phyloP scores from a whole-genome alignment of 2,797 vertebrate genomes.

The Pseudomugil gertrudae region DNA sequence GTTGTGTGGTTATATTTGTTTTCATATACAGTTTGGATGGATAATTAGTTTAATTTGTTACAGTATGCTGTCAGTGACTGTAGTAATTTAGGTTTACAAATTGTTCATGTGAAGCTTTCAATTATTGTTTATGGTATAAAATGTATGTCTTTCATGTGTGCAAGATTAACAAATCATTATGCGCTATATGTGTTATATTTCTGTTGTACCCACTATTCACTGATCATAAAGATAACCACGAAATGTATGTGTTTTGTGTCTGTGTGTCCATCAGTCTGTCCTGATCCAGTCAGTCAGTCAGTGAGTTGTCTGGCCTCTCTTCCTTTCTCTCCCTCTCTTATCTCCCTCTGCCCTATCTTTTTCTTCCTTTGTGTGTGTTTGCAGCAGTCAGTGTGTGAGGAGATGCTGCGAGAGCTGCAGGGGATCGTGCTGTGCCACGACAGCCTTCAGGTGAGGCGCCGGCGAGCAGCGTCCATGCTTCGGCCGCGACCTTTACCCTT shows the following conservation, averaged over 20 bases:
- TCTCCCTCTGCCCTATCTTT: conserved; percentile 58
- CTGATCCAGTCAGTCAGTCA: conserved; percentile 71
- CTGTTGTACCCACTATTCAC: conserved; percentile 1
- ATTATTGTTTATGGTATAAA: conserved; percentile 12
- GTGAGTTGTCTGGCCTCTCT: conserved; percentile 75
- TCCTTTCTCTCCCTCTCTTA: conserved; percentile 63
- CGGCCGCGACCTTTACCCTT: conserved; percentile 82
- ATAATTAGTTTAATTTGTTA: conserved; percentile 6
- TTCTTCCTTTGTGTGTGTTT: conserved; percentile 60
- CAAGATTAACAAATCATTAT: conserved; percentile 18
- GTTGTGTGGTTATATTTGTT: conserved; percentile 10
- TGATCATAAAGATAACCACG: conserved; percentile 27
- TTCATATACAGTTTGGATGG: conserved; percentile 13
- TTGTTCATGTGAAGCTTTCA: neutral
- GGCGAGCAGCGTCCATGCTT: conserved; percentile 75
- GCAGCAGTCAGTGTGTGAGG: conserved; percentile 95
- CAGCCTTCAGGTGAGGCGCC: conserved; percentile 88
- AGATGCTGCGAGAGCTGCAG: conserved; percentile 95
- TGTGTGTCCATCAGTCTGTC: conserved; percentile 49
- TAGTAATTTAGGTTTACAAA: conserved; percentile 19
- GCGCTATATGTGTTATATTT: conserved; percentile 11
- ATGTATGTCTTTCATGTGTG: conserved; percentile 22
- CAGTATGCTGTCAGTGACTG: conserved; percentile 7
- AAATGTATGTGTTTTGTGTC: conserved; percentile 39
- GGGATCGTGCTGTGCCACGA: conserved; percentile 95